phyloP scores from a whole-genome alignment of 2,888 invertebrate genomes.

The Tetropium fuscum region DNA sequence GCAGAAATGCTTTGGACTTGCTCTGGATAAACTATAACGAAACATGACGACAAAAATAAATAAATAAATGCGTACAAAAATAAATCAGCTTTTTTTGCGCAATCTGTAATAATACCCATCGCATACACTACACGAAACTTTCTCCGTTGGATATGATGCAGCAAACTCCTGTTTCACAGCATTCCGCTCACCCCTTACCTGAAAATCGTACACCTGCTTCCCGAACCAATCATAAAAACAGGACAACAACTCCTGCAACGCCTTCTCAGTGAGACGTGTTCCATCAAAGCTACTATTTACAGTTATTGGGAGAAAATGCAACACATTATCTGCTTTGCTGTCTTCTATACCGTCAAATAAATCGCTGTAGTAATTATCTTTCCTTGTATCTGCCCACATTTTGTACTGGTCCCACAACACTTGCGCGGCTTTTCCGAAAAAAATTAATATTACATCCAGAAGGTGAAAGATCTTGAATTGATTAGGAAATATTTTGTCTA shows the following conservation, averaged over 20 bases:
- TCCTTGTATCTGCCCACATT: slow-evolving; percentile 37
- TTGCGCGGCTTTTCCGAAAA: slow-evolving; percentile 35
- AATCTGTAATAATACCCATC: slow-evolving; percentile 41
- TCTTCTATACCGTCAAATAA: slow-evolving; percentile 39
- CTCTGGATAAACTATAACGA: too few relatives aligned
- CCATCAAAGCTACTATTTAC: slow-evolving; percentile 37
- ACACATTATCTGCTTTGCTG: slow-evolving; percentile 28
- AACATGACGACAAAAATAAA: too few relatives aligned
- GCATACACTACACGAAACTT: slow-evolving; percentile 41
- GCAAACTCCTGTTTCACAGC: slow-evolving; percentile 32
- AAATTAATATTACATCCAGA: slow-evolving; percentile 32
- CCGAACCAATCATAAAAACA: slow-evolving; percentile 45
- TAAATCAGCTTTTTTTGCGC: not conserved
- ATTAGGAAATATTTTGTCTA: slow-evolving; percentile 43
- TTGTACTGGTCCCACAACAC: slow-evolving; percentile 39
- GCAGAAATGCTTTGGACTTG: too few relatives aligned
- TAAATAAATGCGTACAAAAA: too few relatives aligned
- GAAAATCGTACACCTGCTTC: slow-evolving; percentile 34
- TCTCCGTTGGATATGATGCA: slow-evolving; percentile 20
- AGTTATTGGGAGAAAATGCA: slow-evolving; percentile 39
- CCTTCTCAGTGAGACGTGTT: slow-evolving; percentile 28
- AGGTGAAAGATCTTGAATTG: slow-evolving; percentile 8
- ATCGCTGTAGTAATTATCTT: slow-evolving; percentile 33
- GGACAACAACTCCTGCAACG: slow-evolving; percentile 44
- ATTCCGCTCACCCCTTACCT: slow-evolving; percentile 26